phyloP scores from a whole-genome alignment of 2,113 vertebrate species.

The Geococcyx californianus region DNA sequence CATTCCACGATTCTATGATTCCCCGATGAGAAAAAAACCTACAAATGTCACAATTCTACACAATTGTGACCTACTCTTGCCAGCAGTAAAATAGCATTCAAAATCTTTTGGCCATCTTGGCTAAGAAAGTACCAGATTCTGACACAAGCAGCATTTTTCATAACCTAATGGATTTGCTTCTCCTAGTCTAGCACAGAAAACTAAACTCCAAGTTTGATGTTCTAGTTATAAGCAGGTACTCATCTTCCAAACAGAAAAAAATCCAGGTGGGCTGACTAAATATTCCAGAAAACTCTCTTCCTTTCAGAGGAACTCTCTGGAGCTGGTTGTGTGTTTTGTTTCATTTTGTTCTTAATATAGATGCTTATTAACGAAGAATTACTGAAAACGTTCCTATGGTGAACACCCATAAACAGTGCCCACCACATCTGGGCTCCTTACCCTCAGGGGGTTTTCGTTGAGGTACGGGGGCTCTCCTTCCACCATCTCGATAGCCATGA shows the following conservation, averaged over 20 bases:
- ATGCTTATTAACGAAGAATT: background rate
- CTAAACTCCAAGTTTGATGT: background rate
- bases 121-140: background rate
- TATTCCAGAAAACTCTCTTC: background rate
- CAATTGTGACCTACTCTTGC: background rate
- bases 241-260: background rate
- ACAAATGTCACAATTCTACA: background rate
- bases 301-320: background rate
- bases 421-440: slow-evolving; percentile 63
- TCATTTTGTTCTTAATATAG: background rate
- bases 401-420: background rate
- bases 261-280: background rate
- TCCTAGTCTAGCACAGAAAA: background rate
- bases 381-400: rapidly evolving
- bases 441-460: slow-evolving; percentile 97
- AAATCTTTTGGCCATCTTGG: background rate
- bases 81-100: background rate
- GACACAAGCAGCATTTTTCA: background rate
- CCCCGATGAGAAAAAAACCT: background rate
- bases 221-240: background rate
- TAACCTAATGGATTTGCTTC: background rate
- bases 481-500: slow-evolving; percentile 99
- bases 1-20: no score
- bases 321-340: background rate
- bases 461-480: slow-evolving; percentile 98